phyloP scores from a whole-genome alignment of 2,797 vertebrate species.

The Acanthurus tractus region DNA sequence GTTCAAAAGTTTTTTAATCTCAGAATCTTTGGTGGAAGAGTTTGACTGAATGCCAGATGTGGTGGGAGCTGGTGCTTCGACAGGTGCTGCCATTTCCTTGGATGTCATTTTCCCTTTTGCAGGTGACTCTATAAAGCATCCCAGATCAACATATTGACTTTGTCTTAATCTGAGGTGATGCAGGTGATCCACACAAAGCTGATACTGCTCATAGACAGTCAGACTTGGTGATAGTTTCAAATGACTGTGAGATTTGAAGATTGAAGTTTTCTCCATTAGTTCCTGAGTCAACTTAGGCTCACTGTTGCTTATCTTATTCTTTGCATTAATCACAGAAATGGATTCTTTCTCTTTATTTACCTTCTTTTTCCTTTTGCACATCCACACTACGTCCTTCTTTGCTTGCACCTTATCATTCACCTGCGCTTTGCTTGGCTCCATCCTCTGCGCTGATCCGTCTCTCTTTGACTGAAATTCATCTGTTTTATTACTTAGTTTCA shows the following conservation, averaged over 20 bases:
- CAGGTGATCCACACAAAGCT: constrained; percentile 71
- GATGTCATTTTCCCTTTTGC: neutral
- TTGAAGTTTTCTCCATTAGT: neutral
- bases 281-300: neutral
- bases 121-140: neutral
- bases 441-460: constrained; percentile 11
- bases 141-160: neutral
- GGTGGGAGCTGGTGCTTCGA: neutral
- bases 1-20: neutral
- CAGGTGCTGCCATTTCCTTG: neutral
- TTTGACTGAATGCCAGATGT: neutral
- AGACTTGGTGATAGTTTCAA: constrained; percentile 28
- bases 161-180: constrained; percentile 25
- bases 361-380: neutral
- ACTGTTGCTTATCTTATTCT: neutral
- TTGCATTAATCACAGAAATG: neutral
- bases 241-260: neutral
- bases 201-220: constrained; percentile 77
- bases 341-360: neutral
- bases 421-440: neutral
- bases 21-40: constrained; percentile 2
- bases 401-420: neutral
- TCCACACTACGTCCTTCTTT: neutral
- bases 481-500: constrained; percentile 2
- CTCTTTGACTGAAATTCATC: constrained; percentile 16